A percentile compares a stretch with the other conserved stretches of the same genome.
Conservation (phyloP, 2,113 vertebrate genomes). For the Hypocryptadius cinnamomeus region DNA sequence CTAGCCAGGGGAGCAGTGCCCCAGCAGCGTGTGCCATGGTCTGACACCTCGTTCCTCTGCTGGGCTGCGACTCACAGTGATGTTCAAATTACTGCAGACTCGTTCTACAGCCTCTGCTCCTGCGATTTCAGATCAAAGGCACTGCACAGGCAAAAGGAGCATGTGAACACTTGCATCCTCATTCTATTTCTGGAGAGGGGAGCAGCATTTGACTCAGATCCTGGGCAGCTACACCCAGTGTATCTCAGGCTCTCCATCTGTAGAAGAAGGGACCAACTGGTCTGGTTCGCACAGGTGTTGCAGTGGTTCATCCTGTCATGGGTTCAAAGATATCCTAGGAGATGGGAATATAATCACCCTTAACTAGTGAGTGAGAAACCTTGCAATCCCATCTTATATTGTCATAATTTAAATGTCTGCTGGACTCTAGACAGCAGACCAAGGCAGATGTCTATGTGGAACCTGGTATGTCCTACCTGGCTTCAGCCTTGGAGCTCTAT, state of each 20-base stretch:
- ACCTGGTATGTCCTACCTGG: too few species aligned
- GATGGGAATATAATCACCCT: background rate
- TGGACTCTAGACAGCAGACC: background rate
- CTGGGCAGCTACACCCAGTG: background rate
- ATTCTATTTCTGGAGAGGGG: background rate
- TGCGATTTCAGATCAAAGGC: slow-evolving; percentile 18
- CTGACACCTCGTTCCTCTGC: background rate
- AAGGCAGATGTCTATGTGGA: background rate
- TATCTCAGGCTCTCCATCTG: slow-evolving; percentile 15
- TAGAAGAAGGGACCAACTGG: background rate
- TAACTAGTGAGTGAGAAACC: background rate
- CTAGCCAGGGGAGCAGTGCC: background rate
- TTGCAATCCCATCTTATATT: background rate
- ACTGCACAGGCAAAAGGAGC: background rate
- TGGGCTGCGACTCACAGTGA: background rate
- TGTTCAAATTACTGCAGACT: background rate
- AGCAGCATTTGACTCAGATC: background rate
- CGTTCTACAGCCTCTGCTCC: background rate
- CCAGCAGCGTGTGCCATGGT: background rate
- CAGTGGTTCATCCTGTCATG: background rate
- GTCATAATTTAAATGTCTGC: background rate
- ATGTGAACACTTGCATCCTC: slow-evolving; percentile 23
- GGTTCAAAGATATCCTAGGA: background rate
- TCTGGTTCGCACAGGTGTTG: background rate
- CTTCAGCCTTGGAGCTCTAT: background rate